Percentiles rank a stretch among this genome's conserved stretches.
Evolutionary conservation across 2,888 invertebrate species (phyloP).

Genomic region (Anodontia alba): DNA sequence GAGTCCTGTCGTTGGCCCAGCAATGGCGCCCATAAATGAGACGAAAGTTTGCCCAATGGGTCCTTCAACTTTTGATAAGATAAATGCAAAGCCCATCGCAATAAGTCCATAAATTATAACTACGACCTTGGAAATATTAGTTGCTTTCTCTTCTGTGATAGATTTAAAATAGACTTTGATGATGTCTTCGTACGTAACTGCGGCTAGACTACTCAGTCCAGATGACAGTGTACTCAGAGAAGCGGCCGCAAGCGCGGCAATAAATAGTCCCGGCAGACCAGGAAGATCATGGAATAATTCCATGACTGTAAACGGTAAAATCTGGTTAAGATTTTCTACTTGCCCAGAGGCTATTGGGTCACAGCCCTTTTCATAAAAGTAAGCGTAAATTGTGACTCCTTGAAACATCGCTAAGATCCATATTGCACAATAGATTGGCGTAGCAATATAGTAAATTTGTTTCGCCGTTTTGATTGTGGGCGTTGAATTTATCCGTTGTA

Average conservation of each 20-base stretch:
- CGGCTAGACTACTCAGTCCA: slow-evolving; percentile 43
- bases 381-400: slow-evolving; percentile 44
- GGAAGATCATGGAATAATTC: slow-evolving; percentile 43
- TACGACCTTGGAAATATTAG: slow-evolving; percentile 27
- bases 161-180: slow-evolving; percentile 23
- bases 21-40: slow-evolving; percentile 40
- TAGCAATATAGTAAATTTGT: slow-evolving; percentile 31
- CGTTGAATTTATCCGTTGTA: slow-evolving; percentile 39
- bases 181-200: slow-evolving; percentile 49
- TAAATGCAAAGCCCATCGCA: slow-evolving; percentile 28
- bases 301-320: slow-evolving; percentile 38
- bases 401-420: slow-evolving; percentile 31
- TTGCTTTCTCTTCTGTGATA: slow-evolving; percentile 21
- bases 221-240: slow-evolving; percentile 49
- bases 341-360: slow-evolving; percentile 45
- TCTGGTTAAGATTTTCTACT: slow-evolving; percentile 37
- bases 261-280: slow-evolving; percentile 48
- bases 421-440: slow-evolving; percentile 25
- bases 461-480: slow-evolving; percentile 15
- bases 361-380: slow-evolving; percentile 36
- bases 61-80: slow-evolving; percentile 31
- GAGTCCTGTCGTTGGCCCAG: slow-evolving; percentile 31
- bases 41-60: slow-evolving; percentile 34
- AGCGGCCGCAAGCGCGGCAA: slow-evolving; percentile 45
- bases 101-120: slow-evolving; percentile 36